Percentiles rank a stretch among this genome's conserved stretches.
phyloP scores from a whole-genome alignment of 2,888 invertebrate species.

The Platycheirus albimanus region DNA sequence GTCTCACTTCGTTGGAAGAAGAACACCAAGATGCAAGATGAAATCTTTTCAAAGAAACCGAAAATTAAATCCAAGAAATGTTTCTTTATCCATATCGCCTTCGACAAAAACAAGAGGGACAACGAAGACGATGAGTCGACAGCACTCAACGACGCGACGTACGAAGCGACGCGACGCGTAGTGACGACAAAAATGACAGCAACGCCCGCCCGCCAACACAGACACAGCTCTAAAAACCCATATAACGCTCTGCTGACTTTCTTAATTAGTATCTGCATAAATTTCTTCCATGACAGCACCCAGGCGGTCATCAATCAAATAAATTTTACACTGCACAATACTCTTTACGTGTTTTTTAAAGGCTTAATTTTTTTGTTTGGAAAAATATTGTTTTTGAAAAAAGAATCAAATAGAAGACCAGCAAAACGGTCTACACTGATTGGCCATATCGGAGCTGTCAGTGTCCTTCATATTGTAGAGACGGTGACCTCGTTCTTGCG shows the following conservation, averaged over 20 bases:
- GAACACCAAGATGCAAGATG: conserved; percentile 12
- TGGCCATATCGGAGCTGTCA: conserved; percentile 52
- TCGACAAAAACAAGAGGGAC: conserved; percentile 12
- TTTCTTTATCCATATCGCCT: conserved; percentile 38
- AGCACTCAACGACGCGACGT: neutral
- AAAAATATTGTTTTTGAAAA: no score
- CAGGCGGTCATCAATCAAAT: conserved; percentile 70
- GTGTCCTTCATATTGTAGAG: conserved; percentile 24
- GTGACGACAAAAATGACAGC: conserved; percentile 15
- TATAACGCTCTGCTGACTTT: conserved; percentile 64
- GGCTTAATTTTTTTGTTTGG: conserved; percentile 45
- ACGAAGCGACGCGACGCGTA: no score
- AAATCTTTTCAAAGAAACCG: conserved; percentile 34
- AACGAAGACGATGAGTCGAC: conserved; percentile 36
- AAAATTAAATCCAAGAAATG: conserved; percentile 12
- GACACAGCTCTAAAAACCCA: conserved; percentile 39
- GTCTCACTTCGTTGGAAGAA: conserved; percentile 19
- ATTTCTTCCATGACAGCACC: conserved; percentile 62
- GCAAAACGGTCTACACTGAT: conserved; percentile 17
- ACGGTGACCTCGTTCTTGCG: conserved; percentile 57
- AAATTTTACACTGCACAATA: conserved; percentile 58
- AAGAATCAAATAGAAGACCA: no score
- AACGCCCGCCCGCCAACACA: conserved; percentile 49
- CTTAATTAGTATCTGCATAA: conserved; percentile 68
- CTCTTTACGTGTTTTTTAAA: conserved; percentile 42